Base-by-base conservation (phyloP, 2,888 invertebrate species). In the Gymnosoma rotundatum region DNA sequence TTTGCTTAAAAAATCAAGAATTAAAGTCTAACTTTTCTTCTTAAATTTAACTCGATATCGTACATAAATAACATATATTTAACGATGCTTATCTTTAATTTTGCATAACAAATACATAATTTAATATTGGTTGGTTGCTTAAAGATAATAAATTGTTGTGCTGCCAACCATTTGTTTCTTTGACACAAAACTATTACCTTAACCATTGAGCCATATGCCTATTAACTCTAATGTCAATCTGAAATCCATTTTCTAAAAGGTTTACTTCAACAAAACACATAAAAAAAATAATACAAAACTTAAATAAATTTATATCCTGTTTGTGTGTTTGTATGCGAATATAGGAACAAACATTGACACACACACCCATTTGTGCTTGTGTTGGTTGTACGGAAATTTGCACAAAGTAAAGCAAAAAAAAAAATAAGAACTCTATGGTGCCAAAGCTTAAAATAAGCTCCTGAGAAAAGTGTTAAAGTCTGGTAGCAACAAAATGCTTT, bases 191-290 rank as follows among this genome's bases (percentile, higher is more conserved):
- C 81, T 82, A 82, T 82, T 82, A 82, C 81, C 81, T 82, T 76
- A 82, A 64, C 81, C 81, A 76, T 75, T 82, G 52, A 76, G 81
- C 81, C 81, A 45, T 82, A 82, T 72, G 81, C 75, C 81, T 76
- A 82, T 82, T 82, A 82, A 82, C 70, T 82, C 81, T 82, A 82
- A 82, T 82, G 81, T 82, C 81, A 82, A 82, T 82, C 81, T 76
- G 52, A 76, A 82, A 82, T 82, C 81, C 75, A 82, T 82, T 82
- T 82, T 82, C 81, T 82, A 72, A 82, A 82, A 82, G 81, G 81
- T 76, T 82, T 64, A 48, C 56, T 58, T 52, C 21, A 18, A n/a
- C 18, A 69, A 48, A 50, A 66, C 21, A 45, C 14, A 25, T 32
- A 36, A 21, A 25, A 50, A 58, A 36, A 58, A 76, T 18, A 18